A percentile compares a stretch with the other conserved stretches of the same genome.
Evolutionary conservation across 2,888 invertebrate genomes (phyloP).

Genomic region (Meiosimyza decipiens): DNA sequence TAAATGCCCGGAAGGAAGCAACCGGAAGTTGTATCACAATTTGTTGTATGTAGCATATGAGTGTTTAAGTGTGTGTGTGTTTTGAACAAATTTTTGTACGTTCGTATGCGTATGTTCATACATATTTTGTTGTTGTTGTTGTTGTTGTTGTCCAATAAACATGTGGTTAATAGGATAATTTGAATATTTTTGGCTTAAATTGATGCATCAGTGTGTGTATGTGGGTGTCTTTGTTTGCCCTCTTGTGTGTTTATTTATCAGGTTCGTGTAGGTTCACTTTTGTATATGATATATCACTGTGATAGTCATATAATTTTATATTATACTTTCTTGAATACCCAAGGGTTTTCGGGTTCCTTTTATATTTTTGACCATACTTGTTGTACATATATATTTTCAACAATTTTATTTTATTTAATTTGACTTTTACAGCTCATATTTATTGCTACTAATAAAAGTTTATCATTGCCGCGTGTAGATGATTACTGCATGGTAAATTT

Average conservation of each 20-base stretch:
- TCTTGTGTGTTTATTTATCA: background rate
- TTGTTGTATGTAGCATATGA: conserved; percentile 22
- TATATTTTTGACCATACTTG: too few species aligned
- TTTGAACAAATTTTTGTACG: conserved; percentile 13
- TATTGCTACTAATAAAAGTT: too few species aligned
- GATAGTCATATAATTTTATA: too few species aligned
- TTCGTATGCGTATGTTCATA: background rate
- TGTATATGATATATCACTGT: too few species aligned
- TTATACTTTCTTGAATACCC: too few species aligned
- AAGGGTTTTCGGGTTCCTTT: too few species aligned
- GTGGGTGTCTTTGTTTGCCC: background rate
- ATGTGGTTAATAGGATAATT: conserved; percentile 43
- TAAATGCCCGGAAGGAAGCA: background rate
- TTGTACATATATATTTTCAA: too few species aligned
- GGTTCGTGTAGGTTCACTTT: too few species aligned
- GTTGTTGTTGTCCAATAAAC: conserved; percentile 38
- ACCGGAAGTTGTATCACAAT: conserved; percentile 35
- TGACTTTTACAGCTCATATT: too few species aligned
- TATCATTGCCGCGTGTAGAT: too few species aligned
- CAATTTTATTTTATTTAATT: too few species aligned
- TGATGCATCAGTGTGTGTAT: conserved; percentile 11
- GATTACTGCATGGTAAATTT: too few species aligned
- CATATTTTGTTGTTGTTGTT: conserved; percentile 29
- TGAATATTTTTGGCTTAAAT: conserved; percentile 40
- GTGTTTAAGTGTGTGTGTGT: conserved; percentile 8